Conservation (phyloP, 2,888 invertebrate genomes). For the Trissolcus brochymenae region DNA sequence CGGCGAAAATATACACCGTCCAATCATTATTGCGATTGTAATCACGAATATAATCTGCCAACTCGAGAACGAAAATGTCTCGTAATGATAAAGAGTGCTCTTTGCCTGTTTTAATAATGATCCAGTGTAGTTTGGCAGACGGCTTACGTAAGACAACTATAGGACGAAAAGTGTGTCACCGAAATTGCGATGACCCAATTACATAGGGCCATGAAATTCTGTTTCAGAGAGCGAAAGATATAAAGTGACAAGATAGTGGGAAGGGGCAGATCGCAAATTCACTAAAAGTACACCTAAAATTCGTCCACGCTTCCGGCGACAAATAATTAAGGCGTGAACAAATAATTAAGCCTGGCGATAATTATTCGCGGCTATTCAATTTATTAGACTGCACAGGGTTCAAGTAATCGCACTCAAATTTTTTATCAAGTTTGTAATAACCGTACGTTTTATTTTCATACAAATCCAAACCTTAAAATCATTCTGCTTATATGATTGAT, state of each 20-base stretch:
- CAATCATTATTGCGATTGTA: slow-evolving; percentile 9
- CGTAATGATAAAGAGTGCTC: slow-evolving; percentile 7
- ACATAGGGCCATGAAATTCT: not conserved
- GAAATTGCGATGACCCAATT: slow-evolving; percentile 27
- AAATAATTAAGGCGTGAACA: not conserved
- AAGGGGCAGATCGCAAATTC: not conserved
- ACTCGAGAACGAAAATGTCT: slow-evolving; percentile 27
- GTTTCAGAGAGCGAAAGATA: not conserved
- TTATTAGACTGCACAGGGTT: slow-evolving; percentile 1
- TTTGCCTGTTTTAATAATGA: slow-evolving; percentile 12
- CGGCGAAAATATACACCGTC: slow-evolving; percentile 20
- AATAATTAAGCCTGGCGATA: slow-evolving; percentile 10
- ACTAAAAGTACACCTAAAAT: slow-evolving; percentile 6
- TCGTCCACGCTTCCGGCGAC: not conserved
- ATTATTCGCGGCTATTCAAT: slow-evolving; percentile 26
- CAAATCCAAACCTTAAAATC: too few species aligned
- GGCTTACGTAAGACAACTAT: slow-evolving; percentile 22
- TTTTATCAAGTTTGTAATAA: too few species aligned
- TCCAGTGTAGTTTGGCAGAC: slow-evolving; percentile 15
- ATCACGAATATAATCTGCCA: slow-evolving; percentile 27
- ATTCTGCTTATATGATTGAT: too few species aligned
- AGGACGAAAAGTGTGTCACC: slow-evolving; percentile 12
- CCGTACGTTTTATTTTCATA: too few species aligned
- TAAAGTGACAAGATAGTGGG: not conserved
- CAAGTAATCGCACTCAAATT: slow-evolving; percentile 6